phyloP scores from a whole-genome alignment of 2,888 invertebrate species.

The Synergus gifuensis region DNA sequence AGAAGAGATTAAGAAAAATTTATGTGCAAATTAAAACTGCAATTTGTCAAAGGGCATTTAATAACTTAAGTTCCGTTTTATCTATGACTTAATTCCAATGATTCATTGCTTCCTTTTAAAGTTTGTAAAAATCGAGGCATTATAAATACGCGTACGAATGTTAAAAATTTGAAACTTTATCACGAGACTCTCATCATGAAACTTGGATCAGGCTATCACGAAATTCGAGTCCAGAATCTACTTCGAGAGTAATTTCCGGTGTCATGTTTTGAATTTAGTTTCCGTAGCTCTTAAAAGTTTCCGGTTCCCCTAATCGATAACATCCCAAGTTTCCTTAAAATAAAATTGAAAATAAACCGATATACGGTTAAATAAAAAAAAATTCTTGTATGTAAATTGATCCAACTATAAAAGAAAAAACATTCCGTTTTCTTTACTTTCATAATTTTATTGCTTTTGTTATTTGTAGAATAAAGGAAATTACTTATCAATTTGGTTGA shows the following conservation, averaged over 20 bases:
- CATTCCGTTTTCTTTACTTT: no score
- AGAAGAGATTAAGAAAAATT: not conserved
- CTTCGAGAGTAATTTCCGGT: slow-evolving; percentile 35
- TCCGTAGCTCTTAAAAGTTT: slow-evolving; percentile 21
- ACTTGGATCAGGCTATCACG: not conserved
- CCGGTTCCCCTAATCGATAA: slow-evolving; percentile 27
- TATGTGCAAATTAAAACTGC: not conserved
- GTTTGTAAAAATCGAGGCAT: not conserved
- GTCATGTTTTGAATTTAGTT: slow-evolving; percentile 36
- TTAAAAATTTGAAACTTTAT: not conserved
- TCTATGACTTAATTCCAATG: not conserved
- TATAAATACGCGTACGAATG: not conserved
- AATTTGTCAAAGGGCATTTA: not conserved
- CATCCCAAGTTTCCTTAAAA: not conserved
- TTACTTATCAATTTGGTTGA: not conserved
- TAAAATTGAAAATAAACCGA: not conserved
- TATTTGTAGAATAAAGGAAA: not conserved
- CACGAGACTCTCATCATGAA: not conserved
- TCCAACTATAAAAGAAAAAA: no score
- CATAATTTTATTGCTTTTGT: not conserved
- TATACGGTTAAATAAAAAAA: no score
- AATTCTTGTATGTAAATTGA: no score
- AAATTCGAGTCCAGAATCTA: slow-evolving; percentile 30
- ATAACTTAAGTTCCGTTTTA: not conserved
- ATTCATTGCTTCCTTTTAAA: not conserved